Base-by-base conservation (phyloP, 2,113 vertebrate species). In the Cettia cetti region DNA sequence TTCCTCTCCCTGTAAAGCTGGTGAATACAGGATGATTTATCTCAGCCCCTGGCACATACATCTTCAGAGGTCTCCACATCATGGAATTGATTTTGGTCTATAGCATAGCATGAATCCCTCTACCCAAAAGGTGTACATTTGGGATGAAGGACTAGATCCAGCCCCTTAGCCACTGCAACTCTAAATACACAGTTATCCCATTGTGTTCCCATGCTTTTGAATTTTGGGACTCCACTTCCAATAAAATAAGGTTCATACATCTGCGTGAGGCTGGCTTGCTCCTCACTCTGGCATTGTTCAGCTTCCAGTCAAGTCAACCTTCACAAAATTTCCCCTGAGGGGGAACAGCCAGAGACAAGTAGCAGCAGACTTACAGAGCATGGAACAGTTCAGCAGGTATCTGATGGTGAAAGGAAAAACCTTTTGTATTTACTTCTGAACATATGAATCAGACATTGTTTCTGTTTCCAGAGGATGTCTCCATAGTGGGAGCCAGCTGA, bases 371-470 rank as follows among this genome's bases (percentile, higher is more conserved):
- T 69, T 74, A 60, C 9, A 44, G 61, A 71, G 53, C 44, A 30
- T 57, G 42, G 81, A 87, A 68, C 59, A 91, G 78, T 85, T 72
- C 83, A 94, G 61, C 66, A 80, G 65, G 33, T 61, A 85, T 59
- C 86, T 54, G 54, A 59, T 52, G 45, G 84, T 15, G 59, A 93
- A 88, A 91, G 39, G 42, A 70, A 86, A 92, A 88, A 10, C 16
- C 54, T 89, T 95, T 72, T 69, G 26, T 53, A 42, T 94, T 85
- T 80, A 50, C 53, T 88, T 63, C 30, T 86, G 84, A 96, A 75
- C 56, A 21, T 2, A 39, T 0, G 30, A 92, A 78, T 61, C 89
- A 74, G 66, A 69, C 47, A 44, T 61, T 70, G 68, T 71, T 96
- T 91, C 82, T 91, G 33, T 45, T 85, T 35, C 59, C 57, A 70